Evolutionary conservation across 2,888 invertebrate species (phyloP).

Genomic region (Labia minor): DNA sequence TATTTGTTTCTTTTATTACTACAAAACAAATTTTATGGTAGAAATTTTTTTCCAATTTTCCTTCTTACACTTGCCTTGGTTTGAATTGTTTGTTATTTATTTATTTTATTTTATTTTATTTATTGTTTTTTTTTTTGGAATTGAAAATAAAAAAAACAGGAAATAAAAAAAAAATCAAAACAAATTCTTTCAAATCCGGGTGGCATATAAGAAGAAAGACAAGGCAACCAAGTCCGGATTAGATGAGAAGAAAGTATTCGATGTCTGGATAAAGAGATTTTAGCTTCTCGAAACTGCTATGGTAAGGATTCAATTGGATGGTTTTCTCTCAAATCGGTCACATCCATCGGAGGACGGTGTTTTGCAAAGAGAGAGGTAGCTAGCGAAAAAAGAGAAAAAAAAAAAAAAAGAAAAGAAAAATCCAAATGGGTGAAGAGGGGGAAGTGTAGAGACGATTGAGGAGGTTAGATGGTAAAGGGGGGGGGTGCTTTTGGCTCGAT

Average conservation of each 20-base stretch:
- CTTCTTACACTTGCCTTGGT: too few relatives aligned
- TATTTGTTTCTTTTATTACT: too few relatives aligned
- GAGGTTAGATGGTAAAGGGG: background rate
- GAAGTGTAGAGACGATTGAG: background rate
- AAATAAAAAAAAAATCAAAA: background rate
- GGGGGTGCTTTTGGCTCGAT: background rate
- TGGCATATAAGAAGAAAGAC: background rate
- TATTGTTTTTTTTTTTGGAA: too few relatives aligned
- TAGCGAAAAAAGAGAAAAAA: background rate
- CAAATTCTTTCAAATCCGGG: background rate
- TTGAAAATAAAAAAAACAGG: background rate
- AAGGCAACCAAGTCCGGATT: background rate
- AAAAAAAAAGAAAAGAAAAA: background rate
- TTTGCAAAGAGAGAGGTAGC: background rate
- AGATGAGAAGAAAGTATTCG: background rate
- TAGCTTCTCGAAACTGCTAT: conserved; percentile 4
- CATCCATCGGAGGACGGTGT: background rate
- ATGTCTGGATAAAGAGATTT: conserved; percentile 7
- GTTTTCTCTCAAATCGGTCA: conserved; percentile 4
- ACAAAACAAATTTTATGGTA: too few relatives aligned
- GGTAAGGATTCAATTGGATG: conserved; percentile 7
- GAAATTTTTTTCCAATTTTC: too few relatives aligned
- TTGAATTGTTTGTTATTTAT: too few relatives aligned
- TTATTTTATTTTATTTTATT: too few relatives aligned
- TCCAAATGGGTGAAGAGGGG: background rate